These are phyloP conservation scores for Tinea semifulvella DNA, from an alignment of 2,888 invertebrate genomes.

Conservation along the genomic window DNA sequence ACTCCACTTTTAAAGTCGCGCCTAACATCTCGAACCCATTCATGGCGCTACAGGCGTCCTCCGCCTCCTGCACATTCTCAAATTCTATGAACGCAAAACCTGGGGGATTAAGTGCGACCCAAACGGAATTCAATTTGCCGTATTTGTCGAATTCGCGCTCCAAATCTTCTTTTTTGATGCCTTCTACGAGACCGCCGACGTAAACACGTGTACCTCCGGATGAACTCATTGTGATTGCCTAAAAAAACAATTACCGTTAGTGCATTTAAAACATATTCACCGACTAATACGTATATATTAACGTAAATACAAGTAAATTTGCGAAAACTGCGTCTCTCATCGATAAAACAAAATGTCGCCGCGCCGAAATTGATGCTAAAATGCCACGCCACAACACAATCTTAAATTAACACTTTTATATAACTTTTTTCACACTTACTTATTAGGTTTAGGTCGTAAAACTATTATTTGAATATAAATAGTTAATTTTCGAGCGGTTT, in stretches of 20 bases:
- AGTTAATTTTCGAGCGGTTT: not conserved
- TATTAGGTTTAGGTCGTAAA: not conserved
- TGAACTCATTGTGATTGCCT: conserved; percentile 39
- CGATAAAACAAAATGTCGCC: conserved; percentile 60
- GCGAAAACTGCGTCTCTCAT: conserved; percentile 5
- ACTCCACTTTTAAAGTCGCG: conserved; percentile 87
- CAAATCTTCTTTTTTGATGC: conserved; percentile 91
- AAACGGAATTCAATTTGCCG: conserved; percentile 90
- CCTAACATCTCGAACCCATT: conserved; percentile 90
- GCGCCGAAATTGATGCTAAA: conserved; percentile 43
- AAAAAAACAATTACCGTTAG: conserved; percentile 2
- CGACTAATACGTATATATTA: too few relatives aligned
- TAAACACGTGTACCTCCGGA: conserved; percentile 79
- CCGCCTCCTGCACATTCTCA: conserved; percentile 87
- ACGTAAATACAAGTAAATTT: not conserved
- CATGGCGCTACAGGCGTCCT: conserved; percentile 87
- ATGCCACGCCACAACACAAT: conserved; percentile 22
- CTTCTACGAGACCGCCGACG: conserved; percentile 88
- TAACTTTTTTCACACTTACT: not conserved
- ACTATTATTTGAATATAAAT: not conserved
- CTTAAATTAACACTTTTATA: not conserved
- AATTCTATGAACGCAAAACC: conserved; percentile 96
- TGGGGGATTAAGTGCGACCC: conserved; percentile 94
- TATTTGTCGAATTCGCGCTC: conserved; percentile 92
- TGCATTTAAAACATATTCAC: too few relatives aligned